These are phyloP conservation scores for Chiridota heheva DNA, from an alignment of 35 echinoderm and acorn worm genomes.

Conservation along the genomic window DNA sequence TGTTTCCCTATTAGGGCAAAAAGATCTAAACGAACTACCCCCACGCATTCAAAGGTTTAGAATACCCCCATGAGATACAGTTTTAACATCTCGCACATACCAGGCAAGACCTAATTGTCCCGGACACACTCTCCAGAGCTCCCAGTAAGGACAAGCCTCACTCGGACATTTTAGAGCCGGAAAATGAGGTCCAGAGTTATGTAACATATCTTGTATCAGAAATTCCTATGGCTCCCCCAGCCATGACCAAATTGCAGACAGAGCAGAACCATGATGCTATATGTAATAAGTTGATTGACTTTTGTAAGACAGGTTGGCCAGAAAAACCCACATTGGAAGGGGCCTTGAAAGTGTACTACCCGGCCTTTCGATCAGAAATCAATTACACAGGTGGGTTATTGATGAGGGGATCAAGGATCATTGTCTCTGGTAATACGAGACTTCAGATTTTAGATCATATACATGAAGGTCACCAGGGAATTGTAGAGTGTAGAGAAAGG, in stretches of 20 bases:
- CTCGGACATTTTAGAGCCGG: not conserved
- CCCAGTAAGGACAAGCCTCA: not conserved
- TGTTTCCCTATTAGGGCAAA: constrained; percentile 16
- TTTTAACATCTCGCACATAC: not conserved
- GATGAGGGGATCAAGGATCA: not conserved
- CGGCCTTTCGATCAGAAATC: not conserved
- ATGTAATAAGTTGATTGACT: constrained; percentile 15
- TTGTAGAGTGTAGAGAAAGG: constrained; percentile 17
- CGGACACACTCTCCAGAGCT: constrained; percentile 5
- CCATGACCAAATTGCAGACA: not conserved
- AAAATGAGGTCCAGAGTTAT: not conserved
- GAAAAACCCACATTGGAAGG: not conserved
- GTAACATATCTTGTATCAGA: not conserved
- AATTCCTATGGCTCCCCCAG: not conserved
- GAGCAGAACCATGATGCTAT: not conserved
- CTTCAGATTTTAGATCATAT: constrained; percentile 12
- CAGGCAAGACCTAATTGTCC: constrained; percentile 14
- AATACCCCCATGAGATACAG: constrained; percentile 18
- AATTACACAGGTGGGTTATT: not conserved
- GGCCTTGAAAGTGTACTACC: constrained; percentile 5
- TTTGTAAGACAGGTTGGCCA: constrained; percentile 4
- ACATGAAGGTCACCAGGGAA: constrained; percentile 36
- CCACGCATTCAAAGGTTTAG: constrained; percentile 21
- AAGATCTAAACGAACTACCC: constrained; percentile 13
- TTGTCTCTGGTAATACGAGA: not conserved